Base-by-base conservation (phyloP, 2,797 vertebrate species). In the Phylloscopus collybita region DNA sequence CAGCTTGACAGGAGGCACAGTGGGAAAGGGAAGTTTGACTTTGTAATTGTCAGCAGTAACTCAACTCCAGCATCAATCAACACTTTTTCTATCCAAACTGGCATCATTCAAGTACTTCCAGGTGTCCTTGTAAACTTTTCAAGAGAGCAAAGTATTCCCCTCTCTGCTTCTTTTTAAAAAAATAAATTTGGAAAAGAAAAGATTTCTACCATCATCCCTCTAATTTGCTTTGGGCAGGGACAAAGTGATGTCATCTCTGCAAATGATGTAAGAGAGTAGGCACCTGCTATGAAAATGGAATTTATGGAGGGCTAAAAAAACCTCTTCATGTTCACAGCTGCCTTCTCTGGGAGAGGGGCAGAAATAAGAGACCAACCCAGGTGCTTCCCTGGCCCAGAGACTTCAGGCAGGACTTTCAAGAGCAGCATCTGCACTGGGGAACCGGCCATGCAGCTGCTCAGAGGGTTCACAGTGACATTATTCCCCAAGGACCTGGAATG, bases 1-100 rank as follows among this genome's bases (percentile, higher is more conserved):
- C 79, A 51, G 51, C 67, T 44, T 91, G 85, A 87, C 87, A 62
- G 64, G 64, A 95, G 79, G 75, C 85, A 94, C 69, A 76, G 60
- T 19, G 34, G 72, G 75, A 94, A 88, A 73, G 60, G 30, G 38
- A 82, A 42, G 53, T 67, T 70, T 87, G 87, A 82, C 78, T 94
- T 85, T 34, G 67, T 67, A 94, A 62, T 11, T 87, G 88, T 90
- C 85, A 85, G 82, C 65, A 65, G 42, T 89, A 92, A 79, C 36
- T 94, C 87, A 86, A 56, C 51, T 69, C 72, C 50, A 69, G 29
- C 25, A 2, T 27, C 79, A 81, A 56, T 0, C 51, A 54, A 70
- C 34, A 25, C 5, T 67, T 81, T 49, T 83, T 42, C 83, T 57
- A 51, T 17, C 73, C 45, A 42, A 74, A 74, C 12, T n/a, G 17